These are phyloP conservation scores for Diprion similis DNA, from an alignment of 1,140 invertebrate species.

Conservation along the genomic window DNA sequence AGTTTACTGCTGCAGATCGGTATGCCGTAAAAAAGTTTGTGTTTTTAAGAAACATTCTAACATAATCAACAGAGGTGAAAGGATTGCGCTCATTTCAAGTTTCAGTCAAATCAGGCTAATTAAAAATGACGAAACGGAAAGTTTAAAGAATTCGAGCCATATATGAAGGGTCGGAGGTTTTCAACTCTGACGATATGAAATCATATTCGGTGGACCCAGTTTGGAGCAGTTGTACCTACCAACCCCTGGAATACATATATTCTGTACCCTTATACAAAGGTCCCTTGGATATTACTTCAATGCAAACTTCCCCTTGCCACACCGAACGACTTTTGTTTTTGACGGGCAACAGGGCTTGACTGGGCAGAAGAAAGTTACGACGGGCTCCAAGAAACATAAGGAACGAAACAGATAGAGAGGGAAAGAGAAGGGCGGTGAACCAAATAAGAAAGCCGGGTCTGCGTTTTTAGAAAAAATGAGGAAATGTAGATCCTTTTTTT, in stretches of 20 bases:
- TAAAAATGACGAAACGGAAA: neutral
- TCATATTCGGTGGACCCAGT: neutral
- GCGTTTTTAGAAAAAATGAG: neutral
- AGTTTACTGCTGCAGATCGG: neutral
- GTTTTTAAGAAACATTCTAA: neutral
- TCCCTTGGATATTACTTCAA: slow-evolving; percentile 2
- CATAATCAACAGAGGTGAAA: neutral
- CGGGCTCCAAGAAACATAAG: neutral
- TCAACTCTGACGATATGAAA: neutral
- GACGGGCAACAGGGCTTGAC: neutral
- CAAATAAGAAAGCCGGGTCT: neutral
- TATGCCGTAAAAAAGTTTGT: neutral
- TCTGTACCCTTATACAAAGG: neutral
- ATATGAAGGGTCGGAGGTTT: neutral
- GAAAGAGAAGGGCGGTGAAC: neutral
- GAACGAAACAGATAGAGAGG: neutral
- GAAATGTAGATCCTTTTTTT: neutral
- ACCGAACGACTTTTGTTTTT: neutral
- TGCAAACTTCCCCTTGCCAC: neutral
- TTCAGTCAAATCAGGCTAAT: no score
- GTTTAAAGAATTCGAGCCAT: neutral
- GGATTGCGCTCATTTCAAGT: no score
- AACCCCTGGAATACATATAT: neutral
- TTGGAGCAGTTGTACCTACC: neutral
- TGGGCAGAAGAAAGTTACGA: neutral